Evolutionary conservation across 2,888 invertebrate species (phyloP).

Genomic region (Cepaea hortensis): DNA sequence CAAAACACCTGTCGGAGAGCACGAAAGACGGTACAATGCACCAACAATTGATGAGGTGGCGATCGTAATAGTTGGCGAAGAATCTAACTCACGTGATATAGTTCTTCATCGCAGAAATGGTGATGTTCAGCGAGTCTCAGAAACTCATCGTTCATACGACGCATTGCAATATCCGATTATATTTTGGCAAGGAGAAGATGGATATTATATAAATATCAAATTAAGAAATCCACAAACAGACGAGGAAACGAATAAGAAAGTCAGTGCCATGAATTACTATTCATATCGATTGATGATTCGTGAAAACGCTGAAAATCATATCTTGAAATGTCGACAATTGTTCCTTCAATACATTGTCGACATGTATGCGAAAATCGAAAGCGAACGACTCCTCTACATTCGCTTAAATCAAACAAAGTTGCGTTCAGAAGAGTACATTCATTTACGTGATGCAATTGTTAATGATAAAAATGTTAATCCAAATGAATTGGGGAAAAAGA

Average conservation of each 20-base stretch:
- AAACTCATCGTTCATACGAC: neutral
- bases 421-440: no score
- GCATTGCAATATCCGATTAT: neutral
- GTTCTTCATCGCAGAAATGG: constrained; percentile 4
- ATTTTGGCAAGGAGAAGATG: constrained; percentile 49
- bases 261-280: constrained; percentile 44
- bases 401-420: constrained; percentile 41
- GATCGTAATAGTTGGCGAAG: neutral
- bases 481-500: no score
- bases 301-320: no score
- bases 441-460: no score
- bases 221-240: constrained; percentile 19
- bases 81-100: constrained; percentile 1
- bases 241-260: constrained; percentile 58
- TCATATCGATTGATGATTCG: constrained; percentile 41
- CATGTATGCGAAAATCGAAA: constrained; percentile 54
- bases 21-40: neutral
- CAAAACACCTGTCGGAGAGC: neutral
- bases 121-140: neutral
- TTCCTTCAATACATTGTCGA: constrained; percentile 45
- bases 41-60: neutral
- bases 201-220: constrained; percentile 46
- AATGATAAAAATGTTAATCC: no score
- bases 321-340: no score
- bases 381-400: constrained; percentile 51